Conservation (phyloP, 1,140 invertebrate species). For the Drosophila elegans region DNA sequence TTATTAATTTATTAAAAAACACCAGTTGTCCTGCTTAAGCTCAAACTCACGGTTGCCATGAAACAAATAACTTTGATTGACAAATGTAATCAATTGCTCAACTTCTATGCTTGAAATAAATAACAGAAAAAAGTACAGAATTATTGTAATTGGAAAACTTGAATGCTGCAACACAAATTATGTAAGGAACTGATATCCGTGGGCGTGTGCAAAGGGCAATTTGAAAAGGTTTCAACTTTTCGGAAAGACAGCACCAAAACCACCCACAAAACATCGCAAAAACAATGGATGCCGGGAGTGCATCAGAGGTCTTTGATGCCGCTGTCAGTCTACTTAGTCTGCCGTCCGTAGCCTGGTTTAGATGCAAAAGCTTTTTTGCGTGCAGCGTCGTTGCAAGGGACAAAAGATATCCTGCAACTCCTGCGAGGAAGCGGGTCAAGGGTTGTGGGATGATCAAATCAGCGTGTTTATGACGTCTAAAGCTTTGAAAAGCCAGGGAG, state of each 20-base stretch:
- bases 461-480: constrained; percentile 26
- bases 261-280: neutral
- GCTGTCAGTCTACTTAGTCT: constrained; percentile 23
- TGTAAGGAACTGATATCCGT: neutral
- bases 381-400: constrained; percentile 5
- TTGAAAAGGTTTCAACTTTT: constrained; percentile 38
- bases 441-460: constrained; percentile 12
- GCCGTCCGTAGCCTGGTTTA: constrained; percentile 19
- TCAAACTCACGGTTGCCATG: too few relatives aligned
- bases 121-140: too few relatives aligned
- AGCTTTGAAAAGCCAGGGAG: neutral
- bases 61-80: too few relatives aligned
- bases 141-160: too few relatives aligned
- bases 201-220: constrained; percentile 29
- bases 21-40: too few relatives aligned
- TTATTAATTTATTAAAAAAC: too few relatives aligned
- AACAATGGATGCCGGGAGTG: constrained; percentile 13
- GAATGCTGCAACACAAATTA: neutral
- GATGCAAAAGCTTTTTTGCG: constrained; percentile 33
- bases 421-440: neutral
- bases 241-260: neutral
- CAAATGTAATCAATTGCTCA: too few relatives aligned
- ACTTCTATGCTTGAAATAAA: too few relatives aligned
- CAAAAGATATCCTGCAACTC: constrained; percentile 6
- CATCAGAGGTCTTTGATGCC: constrained; percentile 3